Conservation (phyloP, 2,113 vertebrate species). For the Oncorhynchus keta region DNA sequence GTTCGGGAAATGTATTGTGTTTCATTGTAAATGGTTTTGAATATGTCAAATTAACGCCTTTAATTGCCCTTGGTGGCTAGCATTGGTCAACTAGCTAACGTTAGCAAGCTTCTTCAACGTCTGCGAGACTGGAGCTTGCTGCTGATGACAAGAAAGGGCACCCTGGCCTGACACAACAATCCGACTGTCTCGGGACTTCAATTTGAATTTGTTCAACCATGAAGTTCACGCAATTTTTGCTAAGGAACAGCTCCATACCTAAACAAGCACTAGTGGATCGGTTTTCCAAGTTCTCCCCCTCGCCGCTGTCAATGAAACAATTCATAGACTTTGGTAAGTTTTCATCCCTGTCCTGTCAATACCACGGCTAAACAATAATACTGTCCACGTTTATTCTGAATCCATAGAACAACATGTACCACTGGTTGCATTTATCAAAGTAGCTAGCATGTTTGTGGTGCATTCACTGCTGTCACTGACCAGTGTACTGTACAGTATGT, state of each 20-base stretch:
- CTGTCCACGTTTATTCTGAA: no score
- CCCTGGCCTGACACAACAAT: conserved; percentile 1
- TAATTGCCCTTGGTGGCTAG: neutral
- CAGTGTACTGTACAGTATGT: neutral
- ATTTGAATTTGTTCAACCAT: conserved; percentile 62
- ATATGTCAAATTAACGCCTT: neutral
- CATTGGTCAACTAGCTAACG: neutral
- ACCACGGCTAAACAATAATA: no score
- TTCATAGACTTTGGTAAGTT: conserved; percentile 93
- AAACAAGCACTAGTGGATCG: conserved; percentile 79
- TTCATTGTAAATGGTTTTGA: neutral
- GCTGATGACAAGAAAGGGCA: conserved; percentile 24
- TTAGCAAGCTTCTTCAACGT: neutral
- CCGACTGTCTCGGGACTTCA: neutral
- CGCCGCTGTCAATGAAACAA: conserved; percentile 95
- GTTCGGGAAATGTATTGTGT: neutral
- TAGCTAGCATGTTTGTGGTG: no score
- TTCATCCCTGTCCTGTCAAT: neutral
- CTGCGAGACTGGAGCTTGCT: conserved; percentile 4
- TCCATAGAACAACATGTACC: neutral
- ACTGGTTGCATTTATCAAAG: neutral
- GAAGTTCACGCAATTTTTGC: conserved; percentile 85
- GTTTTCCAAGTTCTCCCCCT: conserved; percentile 92
- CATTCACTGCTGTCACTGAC: no score
- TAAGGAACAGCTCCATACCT: conserved; percentile 74